A percentile compares a stretch with the other conserved stretches of the same genome.
Conservation (phyloP, 2,113 vertebrate species). For the Gymnogyps californianus region DNA sequence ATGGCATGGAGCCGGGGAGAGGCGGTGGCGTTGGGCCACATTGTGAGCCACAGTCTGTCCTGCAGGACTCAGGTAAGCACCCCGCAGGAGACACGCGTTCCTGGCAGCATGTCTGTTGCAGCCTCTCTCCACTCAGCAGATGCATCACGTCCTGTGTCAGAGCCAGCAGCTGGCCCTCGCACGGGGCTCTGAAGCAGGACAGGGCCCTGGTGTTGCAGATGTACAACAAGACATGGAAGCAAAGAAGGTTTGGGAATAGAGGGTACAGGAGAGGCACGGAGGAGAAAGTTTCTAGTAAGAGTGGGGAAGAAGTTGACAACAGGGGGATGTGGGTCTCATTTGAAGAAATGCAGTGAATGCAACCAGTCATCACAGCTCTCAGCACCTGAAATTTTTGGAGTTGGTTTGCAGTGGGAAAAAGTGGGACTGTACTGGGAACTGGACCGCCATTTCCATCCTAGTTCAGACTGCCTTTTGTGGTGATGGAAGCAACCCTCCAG, state of each 20-base stretch:
- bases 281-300: background rate
- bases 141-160: background rate
- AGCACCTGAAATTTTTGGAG: background rate
- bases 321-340: fast-evolving
- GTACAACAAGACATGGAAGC: background rate
- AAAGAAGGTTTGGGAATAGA: background rate
- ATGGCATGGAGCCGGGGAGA: background rate
- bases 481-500: background rate
- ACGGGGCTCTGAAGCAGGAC: background rate
- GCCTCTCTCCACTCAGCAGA: fast-evolving
- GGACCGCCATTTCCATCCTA: background rate
- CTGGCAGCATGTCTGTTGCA: background rate
- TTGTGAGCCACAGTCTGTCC: background rate
- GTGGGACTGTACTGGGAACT: background rate
- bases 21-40: background rate
- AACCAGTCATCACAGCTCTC: background rate
- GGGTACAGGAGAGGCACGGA: background rate
- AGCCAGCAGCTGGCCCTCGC: background rate
- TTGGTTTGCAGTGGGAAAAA: background rate
- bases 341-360: background rate
- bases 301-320: background rate
- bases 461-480: background rate
- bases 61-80: background rate
- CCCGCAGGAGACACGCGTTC: fast-evolving
- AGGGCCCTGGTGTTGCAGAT: background rate